Conservation (phyloP, 2,113 vertebrate genomes). For the Oryzias curvinotus region DNA sequence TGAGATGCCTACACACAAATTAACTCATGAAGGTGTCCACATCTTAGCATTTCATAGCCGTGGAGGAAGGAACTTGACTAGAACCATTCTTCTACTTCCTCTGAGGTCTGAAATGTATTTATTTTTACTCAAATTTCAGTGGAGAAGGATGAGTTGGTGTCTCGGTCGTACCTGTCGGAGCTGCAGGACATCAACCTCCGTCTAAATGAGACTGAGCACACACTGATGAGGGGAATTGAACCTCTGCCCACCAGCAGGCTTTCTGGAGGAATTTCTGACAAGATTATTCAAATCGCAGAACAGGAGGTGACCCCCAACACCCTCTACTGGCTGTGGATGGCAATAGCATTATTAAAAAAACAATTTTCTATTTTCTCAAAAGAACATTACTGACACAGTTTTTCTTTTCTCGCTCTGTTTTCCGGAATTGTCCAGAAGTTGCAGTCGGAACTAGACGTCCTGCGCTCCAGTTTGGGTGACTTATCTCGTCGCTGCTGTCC, state of each 20-base stretch:
- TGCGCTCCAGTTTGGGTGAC: conserved; percentile 79
- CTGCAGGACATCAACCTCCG: conserved; percentile 84
- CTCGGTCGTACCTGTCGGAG: conserved; percentile 86
- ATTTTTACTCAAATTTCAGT: conserved; percentile 68
- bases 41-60: background rate
- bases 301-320: conserved; percentile 84
- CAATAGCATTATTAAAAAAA: background rate
- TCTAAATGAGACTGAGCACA: conserved; percentile 86
- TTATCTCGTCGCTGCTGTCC: conserved; percentile 83
- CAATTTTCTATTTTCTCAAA: background rate
- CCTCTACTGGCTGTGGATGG: conserved; percentile 37
- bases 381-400: background rate
- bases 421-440: conserved; percentile 57
- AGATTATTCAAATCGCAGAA: conserved; percentile 80
- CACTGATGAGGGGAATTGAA: conserved; percentile 82
- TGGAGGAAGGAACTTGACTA: too few relatives aligned
- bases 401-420: background rate
- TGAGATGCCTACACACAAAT: conserved; percentile 41
- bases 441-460: conserved; percentile 80
- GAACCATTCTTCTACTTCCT: too few relatives aligned
- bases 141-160: conserved; percentile 91
- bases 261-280: conserved; percentile 74
- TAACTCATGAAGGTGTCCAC: background rate
- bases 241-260: conserved; percentile 70
- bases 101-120: too few relatives aligned